phyloP scores from a whole-genome alignment of 2,888 invertebrate genomes.

The Gasteruption jaculator region DNA sequence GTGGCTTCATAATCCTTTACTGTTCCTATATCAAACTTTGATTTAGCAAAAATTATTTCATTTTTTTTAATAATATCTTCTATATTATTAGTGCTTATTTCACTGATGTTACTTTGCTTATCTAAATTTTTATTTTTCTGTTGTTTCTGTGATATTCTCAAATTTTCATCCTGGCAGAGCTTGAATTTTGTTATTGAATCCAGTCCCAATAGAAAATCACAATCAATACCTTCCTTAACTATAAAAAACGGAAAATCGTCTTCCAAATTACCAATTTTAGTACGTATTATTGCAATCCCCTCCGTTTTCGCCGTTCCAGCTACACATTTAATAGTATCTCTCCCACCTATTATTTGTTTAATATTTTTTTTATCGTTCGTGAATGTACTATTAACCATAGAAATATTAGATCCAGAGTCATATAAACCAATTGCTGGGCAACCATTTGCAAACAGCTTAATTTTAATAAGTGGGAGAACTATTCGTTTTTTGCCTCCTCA shows the following conservation, averaged over 20 bases:
- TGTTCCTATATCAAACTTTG: constrained; percentile 20
- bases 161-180: constrained; percentile 14
- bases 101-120: background rate
- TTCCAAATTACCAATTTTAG: constrained; percentile 14
- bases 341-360: constrained; percentile 16
- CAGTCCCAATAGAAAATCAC: constrained; percentile 16
- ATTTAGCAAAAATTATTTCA: constrained; percentile 8
- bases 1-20: constrained; percentile 17
- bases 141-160: constrained; percentile 8
- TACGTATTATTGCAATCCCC: constrained; percentile 11
- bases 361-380: constrained; percentile 12
- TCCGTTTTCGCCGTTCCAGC: constrained; percentile 14
- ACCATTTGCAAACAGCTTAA: constrained; percentile 17
- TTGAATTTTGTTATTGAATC: constrained; percentile 16
- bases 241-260: constrained; percentile 14
- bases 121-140: constrained; percentile 1
- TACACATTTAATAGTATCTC: constrained; percentile 13
- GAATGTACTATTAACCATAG: constrained; percentile 14
- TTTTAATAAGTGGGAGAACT: constrained; percentile 20
- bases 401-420: constrained; percentile 19
- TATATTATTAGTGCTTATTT: constrained; percentile 4
- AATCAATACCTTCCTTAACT: constrained; percentile 13
- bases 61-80: constrained; percentile 6
- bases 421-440: constrained; percentile 18
- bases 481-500: constrained; percentile 21